phyloP scores from a whole-genome alignment of 2,797 vertebrate genomes.

The Otolemur crassicaudatus region DNA sequence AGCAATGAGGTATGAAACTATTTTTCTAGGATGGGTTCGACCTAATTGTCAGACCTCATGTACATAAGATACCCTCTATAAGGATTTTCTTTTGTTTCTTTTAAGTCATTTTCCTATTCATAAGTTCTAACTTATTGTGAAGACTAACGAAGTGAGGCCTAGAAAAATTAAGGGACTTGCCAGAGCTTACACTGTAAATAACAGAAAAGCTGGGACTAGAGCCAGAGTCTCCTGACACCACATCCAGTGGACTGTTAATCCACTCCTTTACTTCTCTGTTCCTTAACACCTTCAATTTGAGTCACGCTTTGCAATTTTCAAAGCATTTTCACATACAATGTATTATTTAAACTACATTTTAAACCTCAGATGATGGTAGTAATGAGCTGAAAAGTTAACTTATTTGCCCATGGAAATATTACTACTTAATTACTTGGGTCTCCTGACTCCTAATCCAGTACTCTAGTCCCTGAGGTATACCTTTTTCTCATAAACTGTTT shows the following conservation, averaged over 20 bases:
- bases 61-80: not conserved
- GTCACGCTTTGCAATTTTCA: not conserved
- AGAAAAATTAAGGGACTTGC: constrained; percentile 1
- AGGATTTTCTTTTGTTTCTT: constrained; percentile 34
- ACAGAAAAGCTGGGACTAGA: constrained; percentile 28
- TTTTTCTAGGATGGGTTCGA: too few relatives aligned
- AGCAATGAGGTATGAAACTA: too few relatives aligned
- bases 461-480: not conserved
- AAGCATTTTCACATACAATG: constrained; percentile 26
- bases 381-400: not conserved
- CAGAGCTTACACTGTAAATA: not conserved
- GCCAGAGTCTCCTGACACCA: not conserved
- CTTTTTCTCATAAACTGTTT: not conserved
- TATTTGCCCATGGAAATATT: not conserved
- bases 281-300: constrained; percentile 42
- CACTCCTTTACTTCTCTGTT: not conserved
- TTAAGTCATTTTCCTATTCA: constrained; percentile 31
- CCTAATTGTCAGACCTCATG: too few relatives aligned
- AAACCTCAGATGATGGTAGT: not conserved
- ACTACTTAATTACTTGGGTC: not conserved
- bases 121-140: constrained; percentile 16
- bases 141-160: not conserved
- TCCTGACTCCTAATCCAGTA: not conserved
- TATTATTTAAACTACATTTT: not conserved
- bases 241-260: constrained; percentile 2